Percentiles rank a stretch among this genome's conserved stretches.
Conservation (phyloP, 2,888 invertebrate species). For the Pegoplata infirma region DNA sequence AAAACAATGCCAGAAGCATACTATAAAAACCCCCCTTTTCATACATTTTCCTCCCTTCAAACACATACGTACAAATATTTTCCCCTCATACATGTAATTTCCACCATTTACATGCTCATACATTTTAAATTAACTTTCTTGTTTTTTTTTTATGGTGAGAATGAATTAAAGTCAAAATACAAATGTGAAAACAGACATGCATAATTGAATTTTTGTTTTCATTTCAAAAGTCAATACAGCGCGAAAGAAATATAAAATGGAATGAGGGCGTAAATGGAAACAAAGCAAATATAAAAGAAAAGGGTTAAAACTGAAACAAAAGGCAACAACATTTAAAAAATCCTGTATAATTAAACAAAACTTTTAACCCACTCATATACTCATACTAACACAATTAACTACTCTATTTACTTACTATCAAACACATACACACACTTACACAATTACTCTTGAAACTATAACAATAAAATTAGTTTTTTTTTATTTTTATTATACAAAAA, state of each 20-base stretch:
- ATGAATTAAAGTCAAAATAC: constrained; percentile 43
- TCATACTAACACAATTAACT: background rate
- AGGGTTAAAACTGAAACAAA: constrained; percentile 31
- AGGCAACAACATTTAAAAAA: too few species aligned
- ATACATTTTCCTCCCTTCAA: too few species aligned
- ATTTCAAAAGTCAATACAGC: constrained; percentile 56
- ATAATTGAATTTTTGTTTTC: constrained; percentile 59
- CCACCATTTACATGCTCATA: too few species aligned
- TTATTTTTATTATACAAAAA: constrained; percentile 15
- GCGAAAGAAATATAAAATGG: constrained; percentile 15
- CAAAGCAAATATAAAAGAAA: constrained; percentile 22
- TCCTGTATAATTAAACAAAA: constrained; percentile 4
- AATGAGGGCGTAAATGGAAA: background rate
- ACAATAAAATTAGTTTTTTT: background rate
- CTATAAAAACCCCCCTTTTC: too few species aligned
- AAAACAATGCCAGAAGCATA: too few species aligned
- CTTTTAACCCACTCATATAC: background rate
- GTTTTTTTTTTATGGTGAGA: constrained; percentile 31
- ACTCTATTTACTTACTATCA: background rate
- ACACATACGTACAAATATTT: too few species aligned
- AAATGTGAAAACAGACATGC: constrained; percentile 50
- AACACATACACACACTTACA: background rate
- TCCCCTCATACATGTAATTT: too few species aligned
- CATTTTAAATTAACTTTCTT: background rate
- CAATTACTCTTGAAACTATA: background rate